Evolutionary conservation across 2,113 vertebrate species (phyloP).

Genomic region (Elanoides forficatus): DNA sequence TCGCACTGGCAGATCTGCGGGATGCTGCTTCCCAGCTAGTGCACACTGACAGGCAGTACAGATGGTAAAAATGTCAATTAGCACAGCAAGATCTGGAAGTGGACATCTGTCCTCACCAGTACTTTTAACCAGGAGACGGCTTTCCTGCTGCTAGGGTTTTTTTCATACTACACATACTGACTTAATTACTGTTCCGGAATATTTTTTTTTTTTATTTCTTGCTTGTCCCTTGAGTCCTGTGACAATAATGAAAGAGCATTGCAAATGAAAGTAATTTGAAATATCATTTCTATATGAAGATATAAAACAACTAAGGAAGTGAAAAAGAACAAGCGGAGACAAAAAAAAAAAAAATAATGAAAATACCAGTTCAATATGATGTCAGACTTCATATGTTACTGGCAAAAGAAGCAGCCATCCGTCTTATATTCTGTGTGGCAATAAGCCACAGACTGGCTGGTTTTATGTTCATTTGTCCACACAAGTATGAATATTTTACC

Average conservation of each 20-base stretch:
- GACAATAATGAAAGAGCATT: not conserved
- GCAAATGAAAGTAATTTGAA: not conserved
- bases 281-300: not conserved
- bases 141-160: not conserved
- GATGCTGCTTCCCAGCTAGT: not conserved
- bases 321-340: not conserved
- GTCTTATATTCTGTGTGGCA: not conserved
- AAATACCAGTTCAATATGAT: not conserved
- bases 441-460: not conserved
- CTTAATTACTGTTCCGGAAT: not conserved
- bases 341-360: not conserved
- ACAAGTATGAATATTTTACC: not conserved
- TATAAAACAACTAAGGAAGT: not conserved
- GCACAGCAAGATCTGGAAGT: not conserved
- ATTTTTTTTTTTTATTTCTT: not conserved
- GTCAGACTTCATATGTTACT: not conserved
- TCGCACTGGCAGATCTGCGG: not conserved
- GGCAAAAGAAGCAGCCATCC: not conserved
- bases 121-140: not conserved
- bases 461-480: not conserved
- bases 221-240: not conserved
- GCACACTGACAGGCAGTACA: not conserved
- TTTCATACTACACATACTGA: not conserved
- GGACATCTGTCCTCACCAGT: constrained; percentile 3
- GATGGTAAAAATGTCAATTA: not conserved